A percentile compares a stretch with the other conserved stretches of the same genome.
These are phyloP conservation scores for Catharus fuscescens DNA, from an alignment of 2,113 vertebrate genomes.

Conservation along the genomic window DNA sequence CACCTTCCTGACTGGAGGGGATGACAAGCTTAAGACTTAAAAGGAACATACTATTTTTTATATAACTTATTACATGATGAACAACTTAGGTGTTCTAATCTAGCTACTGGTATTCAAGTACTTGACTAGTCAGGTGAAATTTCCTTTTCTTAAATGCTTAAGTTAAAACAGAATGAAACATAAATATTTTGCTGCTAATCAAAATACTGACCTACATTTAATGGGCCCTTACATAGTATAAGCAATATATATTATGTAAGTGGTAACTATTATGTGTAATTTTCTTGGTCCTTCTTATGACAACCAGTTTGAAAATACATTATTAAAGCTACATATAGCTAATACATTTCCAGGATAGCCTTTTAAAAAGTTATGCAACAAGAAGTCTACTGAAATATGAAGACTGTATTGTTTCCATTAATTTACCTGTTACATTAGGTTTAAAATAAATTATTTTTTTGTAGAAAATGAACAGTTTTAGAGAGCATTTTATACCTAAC, in stretches of 20 bases:
- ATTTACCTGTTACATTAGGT: not conserved
- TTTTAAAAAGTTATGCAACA: not conserved
- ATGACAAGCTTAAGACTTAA: not conserved
- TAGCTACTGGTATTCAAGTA: not conserved
- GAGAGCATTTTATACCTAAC: not conserved
- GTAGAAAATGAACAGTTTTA: not conserved
- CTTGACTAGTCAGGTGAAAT: not conserved
- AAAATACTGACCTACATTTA: not conserved
- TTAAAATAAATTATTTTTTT: not conserved
- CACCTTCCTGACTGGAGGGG: not conserved
- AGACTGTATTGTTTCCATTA: not conserved
- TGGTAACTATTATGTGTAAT: not conserved
- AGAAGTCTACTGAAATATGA: not conserved
- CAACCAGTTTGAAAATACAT: not conserved
- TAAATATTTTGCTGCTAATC: not conserved
- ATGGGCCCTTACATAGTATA: not conserved
- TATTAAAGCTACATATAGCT: not conserved
- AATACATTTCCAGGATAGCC: not conserved
- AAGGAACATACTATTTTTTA: not conserved
- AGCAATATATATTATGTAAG: not conserved
- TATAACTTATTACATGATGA: not conserved
- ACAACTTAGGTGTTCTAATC: not conserved
- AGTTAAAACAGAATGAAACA: not conserved
- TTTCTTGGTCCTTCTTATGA: not conserved
- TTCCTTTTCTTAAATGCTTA: not conserved